Evolutionary conservation across 92 coral and sea anemone species (phyloP), one percentile per base, ranked within the genome.

Genomic region (Ricordea florida): DNA sequence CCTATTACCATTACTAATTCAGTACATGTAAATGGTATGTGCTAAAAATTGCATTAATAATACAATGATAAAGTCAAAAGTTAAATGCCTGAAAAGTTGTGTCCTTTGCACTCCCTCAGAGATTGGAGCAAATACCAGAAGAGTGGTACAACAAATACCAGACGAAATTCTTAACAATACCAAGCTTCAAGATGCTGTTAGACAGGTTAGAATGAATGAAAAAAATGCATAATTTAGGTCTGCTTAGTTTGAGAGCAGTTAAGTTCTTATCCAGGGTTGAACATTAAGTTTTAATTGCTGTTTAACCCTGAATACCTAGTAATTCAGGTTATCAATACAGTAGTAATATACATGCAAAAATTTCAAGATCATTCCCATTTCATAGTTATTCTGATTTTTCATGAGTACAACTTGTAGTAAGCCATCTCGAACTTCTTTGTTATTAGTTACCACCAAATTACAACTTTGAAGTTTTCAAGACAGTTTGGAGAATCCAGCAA

Each of bases 391-490:
- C n/a, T n/a, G n/a, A n/a, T n/a, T n/a, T n/a, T n/a, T n/a, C n/a
- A n/a, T n/a, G n/a, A n/a, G n/a, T n/a, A n/a, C n/a, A 18, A 18
- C 25, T 15, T 17, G 14, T 17, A 6, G 9, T 4, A 2, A 2
- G 32, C 21, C 32, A 14, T 23, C 3, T 21, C 13, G 34, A 13
- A 15, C 45, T 64, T 25, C 25, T 50, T 50, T 16, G 23, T 10
- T 5, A 22, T 29, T 72, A 94, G 98, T 86, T 94, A 24, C 98
- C 98, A 28, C 78, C 80, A 35, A 94, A 94, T 47, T 94, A 94
- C 64, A 94, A 94, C 65, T 94, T 94, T 91, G 98, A 94, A 75
- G 85, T 94, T 26, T 90, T 76, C 62, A 94, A 94, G 65, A 91
- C 97, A 35, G 87, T 94, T 0, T 94, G 98, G 98, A 92, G 98